Base-by-base conservation (phyloP, 35 echinoderm and acorn worm species). In the Amphiura filiformis region DNA sequence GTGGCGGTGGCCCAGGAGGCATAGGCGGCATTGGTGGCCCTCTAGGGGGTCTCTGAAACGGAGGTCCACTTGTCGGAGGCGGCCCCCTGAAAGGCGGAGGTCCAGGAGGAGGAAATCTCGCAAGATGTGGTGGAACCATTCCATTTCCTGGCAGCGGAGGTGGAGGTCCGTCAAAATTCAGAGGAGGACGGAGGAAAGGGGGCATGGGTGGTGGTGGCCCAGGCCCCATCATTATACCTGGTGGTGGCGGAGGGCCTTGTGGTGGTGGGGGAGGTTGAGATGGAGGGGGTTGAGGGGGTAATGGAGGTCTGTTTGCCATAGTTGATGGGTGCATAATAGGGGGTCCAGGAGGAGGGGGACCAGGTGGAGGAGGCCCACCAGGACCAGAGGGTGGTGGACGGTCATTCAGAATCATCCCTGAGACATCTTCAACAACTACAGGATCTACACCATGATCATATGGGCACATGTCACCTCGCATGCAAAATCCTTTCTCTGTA, bases 401-500 rank as follows among this genome's bases (percentile, higher is more conserved):
- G 18, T 14, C 23, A 28, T 89, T 84, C 7, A 89, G 88, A 41
- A 40, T 95, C 22, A 83, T 81, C n/a, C 81, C 78, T 57, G 92
- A 91, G 37, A 98, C 80, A 52, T 98, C 96, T 15, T 98, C 96
- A 9, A 98, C 96, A 0, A 98, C 87, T 9, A 98, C 92, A 9
- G 96, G 96, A 79, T 98, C 96, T 7, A 83, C 83, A 38, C 96
- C 96, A 42, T 98, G 96, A 87, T 98, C 96, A 40, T 86, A 98
- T 26, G 92, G 92, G 77, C 96, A 98, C 5, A 94, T 79, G 86
- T 98, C 96, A 18, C 96, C 96, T 38, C 90, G 86, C 96, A 98
- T 94, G 80, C 96, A 98, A 70, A 98, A 98, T 35, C 96, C 96
- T 89, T 98, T 94, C 76, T 98, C 96, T 98, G 89, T 36, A 80